Percentiles rank a stretch among this genome's conserved stretches.
Evolutionary conservation across 1,140 invertebrate species (phyloP).

Genomic region (Ruditapes philippinarum): DNA sequence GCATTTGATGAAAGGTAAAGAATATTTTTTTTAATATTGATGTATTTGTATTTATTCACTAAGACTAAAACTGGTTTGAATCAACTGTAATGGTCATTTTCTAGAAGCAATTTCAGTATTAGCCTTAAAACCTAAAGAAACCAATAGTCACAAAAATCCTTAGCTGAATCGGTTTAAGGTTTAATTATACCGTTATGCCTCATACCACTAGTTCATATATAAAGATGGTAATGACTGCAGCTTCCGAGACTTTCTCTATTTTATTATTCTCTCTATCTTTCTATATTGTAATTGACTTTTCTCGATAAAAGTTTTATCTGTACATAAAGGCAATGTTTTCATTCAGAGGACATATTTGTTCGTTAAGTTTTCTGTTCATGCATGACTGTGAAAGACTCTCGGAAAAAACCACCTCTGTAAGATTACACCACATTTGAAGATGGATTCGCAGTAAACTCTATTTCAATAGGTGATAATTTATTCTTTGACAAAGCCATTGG

Average conservation of each 20-base stretch:
- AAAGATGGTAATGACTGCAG: slow-evolving; percentile 29
- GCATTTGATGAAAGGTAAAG: too few species aligned
- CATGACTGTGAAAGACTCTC: slow-evolving; percentile 14
- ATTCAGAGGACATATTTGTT: background rate
- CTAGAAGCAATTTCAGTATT: too few species aligned
- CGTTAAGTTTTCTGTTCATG: slow-evolving; percentile 1
- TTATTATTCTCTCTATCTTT: too few species aligned
- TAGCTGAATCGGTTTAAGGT: too few species aligned
- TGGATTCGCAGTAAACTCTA: background rate
- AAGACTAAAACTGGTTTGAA: too few species aligned
- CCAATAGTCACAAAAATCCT: too few species aligned
- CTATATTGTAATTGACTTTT: slow-evolving; percentile 3
- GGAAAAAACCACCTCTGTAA: background rate
- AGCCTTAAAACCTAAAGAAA: too few species aligned
- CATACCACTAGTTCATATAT: too few species aligned
- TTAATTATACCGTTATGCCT: too few species aligned
- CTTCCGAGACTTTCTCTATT: slow-evolving; percentile 14
- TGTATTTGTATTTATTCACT: too few species aligned
- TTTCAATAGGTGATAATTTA: slow-evolving; percentile 18
- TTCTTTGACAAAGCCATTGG: slow-evolving; percentile 4
- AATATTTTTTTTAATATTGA: too few species aligned
- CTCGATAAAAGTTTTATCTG: background rate
- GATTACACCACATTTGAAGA: slow-evolving; percentile 27
- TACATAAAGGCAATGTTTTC: slow-evolving; percentile 24
- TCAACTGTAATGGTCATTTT: too few species aligned